phyloP scores from a whole-genome alignment of 2,888 invertebrate species.

The Heliconius hortense region DNA sequence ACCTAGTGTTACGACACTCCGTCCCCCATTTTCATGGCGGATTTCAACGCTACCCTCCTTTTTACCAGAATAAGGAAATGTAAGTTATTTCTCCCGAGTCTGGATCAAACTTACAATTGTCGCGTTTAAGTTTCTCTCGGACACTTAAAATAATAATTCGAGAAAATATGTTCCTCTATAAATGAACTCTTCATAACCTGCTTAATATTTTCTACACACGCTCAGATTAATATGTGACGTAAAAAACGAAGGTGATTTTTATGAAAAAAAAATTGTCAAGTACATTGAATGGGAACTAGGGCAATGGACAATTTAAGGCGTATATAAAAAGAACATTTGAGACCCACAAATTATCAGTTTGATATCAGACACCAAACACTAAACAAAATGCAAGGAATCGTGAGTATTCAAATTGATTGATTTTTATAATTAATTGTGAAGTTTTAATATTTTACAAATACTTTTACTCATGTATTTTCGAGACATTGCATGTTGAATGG shows the following conservation, averaged over 20 bases:
- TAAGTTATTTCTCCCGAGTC: too few species aligned
- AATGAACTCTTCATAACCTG: too few species aligned
- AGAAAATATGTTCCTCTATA: too few species aligned
- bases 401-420: constrained; percentile 47
- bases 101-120: too few species aligned
- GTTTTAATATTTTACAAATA: too few species aligned
- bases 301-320: constrained; percentile 52
- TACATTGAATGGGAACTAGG: constrained; percentile 49
- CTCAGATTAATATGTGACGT: background rate
- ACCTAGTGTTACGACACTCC: too few species aligned
- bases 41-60: too few species aligned
- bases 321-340: constrained; percentile 59
- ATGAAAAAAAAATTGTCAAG: constrained; percentile 1
- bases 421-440: too few species aligned
- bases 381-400: constrained; percentile 60
- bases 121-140: too few species aligned
- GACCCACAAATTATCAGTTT: constrained; percentile 59
- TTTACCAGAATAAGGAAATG: too few species aligned
- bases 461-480: background rate
- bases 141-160: too few species aligned
- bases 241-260: background rate
- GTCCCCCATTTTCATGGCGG: too few species aligned
- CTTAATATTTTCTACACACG: background rate
- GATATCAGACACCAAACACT: constrained; percentile 49
- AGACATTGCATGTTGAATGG: background rate